A percentile compares a stretch with the other conserved stretches of the same genome.
Conservation (phyloP, 2,797 vertebrate species). For the Amphiprion clarkii region DNA sequence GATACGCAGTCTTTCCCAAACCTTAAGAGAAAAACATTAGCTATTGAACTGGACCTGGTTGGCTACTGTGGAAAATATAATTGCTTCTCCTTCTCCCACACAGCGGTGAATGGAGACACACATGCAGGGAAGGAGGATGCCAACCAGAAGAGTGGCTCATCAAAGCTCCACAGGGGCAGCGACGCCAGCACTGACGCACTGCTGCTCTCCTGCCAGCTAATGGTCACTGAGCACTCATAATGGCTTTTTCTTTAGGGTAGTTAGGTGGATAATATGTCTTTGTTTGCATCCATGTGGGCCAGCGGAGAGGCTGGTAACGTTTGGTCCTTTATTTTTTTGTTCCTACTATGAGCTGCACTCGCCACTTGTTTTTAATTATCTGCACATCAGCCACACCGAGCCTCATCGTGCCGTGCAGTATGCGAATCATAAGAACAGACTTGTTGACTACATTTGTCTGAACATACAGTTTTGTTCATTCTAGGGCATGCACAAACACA, state of each 20-base stretch:
- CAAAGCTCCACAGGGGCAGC: constrained; percentile 49
- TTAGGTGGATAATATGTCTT: constrained; percentile 43
- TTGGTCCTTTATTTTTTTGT: constrained; percentile 17
- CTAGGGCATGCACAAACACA: constrained; percentile 1
- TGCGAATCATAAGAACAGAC: not conserved
- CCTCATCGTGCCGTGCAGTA: not conserved
- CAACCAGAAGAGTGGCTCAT: constrained; percentile 53
- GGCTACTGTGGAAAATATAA: constrained; percentile 34
- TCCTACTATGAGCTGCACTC: constrained; percentile 1
- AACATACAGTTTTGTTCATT: not conserved
- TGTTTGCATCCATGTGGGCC: constrained; percentile 31
- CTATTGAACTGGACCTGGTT: constrained; percentile 11
- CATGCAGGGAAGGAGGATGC: constrained; percentile 21
- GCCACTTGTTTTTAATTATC: constrained; percentile 33
- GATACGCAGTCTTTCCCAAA: not conserved
- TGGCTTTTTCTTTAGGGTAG: constrained; percentile 23
- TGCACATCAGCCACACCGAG: constrained; percentile 8
- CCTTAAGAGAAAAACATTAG: constrained; percentile 14
- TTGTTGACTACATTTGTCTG: not conserved
- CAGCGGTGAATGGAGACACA: constrained; percentile 25
- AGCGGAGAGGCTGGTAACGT: constrained; percentile 15
- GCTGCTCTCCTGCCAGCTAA: constrained; percentile 42
- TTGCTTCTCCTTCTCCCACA: constrained; percentile 29
- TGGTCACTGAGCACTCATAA: constrained; percentile 42
- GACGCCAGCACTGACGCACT: constrained; percentile 61